Conservation (phyloP, 1,140 invertebrate species). For the Stenopsyche tienmushanensis region DNA sequence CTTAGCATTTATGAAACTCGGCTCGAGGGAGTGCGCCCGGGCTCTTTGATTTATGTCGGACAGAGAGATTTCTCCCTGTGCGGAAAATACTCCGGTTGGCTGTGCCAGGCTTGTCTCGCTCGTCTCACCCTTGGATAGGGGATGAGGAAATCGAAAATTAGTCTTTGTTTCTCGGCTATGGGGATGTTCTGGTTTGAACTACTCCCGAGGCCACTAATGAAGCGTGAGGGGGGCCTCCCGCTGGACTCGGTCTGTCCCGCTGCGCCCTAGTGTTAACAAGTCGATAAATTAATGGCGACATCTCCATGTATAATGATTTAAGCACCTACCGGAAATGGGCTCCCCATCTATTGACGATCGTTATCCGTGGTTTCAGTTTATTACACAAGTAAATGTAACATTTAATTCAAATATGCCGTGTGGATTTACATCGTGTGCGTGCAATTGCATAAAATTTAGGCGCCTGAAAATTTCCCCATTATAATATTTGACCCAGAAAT, state of each 20-base stretch:
- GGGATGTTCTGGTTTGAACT: not conserved
- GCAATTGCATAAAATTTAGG: too few relatives aligned
- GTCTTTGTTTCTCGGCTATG: conserved; percentile 10
- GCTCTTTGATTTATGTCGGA: conserved; percentile 22
- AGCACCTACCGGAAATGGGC: too few relatives aligned
- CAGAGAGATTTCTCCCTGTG: conserved; percentile 9
- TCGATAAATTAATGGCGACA: conserved; percentile 22
- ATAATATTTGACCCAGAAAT: too few relatives aligned
- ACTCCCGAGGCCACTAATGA: not conserved
- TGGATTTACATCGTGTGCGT: too few relatives aligned
- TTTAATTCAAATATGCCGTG: too few relatives aligned
- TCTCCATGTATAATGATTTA: too few relatives aligned
- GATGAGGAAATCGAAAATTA: conserved; percentile 25
- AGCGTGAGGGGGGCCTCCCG: not conserved
- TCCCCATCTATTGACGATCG: too few relatives aligned
- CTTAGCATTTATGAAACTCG: conserved; percentile 18
- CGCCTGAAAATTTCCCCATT: too few relatives aligned
- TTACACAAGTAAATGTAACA: too few relatives aligned
- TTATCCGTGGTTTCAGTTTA: too few relatives aligned
- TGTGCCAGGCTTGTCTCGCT: too few relatives aligned
- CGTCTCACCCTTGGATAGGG: too few relatives aligned
- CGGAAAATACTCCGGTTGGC: not conserved
- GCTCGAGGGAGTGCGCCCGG: conserved; percentile 1
- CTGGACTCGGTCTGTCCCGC: not conserved
- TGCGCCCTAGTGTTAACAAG: conserved; percentile 17